These are phyloP conservation scores for Geotrypetes seraphini DNA, from an alignment of 2,797 vertebrate species.

Conservation along the genomic window DNA sequence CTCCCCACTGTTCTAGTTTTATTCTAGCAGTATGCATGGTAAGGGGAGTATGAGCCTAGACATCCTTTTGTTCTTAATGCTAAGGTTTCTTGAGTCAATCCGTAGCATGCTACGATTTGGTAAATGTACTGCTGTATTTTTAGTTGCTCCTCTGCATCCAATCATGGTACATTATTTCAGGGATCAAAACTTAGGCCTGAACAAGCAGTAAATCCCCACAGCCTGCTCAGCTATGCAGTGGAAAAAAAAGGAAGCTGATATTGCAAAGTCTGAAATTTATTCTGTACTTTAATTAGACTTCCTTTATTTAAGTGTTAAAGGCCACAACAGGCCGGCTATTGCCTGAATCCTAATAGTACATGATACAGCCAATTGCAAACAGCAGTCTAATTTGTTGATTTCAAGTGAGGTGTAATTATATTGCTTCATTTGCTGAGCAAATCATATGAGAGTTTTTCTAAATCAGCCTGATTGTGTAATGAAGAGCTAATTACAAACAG, in stretches of 20 bases:
- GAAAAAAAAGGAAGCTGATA: slow-evolving; percentile 25
- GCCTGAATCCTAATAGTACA: slow-evolving; percentile 37
- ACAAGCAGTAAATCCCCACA: slow-evolving; percentile 15
- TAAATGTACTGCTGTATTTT: too few species aligned
- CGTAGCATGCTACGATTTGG: too few species aligned
- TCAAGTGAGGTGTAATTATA: slow-evolving; percentile 68
- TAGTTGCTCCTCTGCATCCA: neutral
- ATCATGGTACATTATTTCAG: neutral
- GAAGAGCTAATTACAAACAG: slow-evolving; percentile 75
- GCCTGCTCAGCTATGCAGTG: slow-evolving; percentile 26
- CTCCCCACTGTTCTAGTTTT: too few species aligned
- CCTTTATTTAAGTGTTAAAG: slow-evolving; percentile 47
- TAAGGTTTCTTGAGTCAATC: too few species aligned
- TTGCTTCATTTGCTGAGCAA: slow-evolving; percentile 68
- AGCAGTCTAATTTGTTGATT: slow-evolving; percentile 69
- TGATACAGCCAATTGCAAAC: slow-evolving; percentile 55
- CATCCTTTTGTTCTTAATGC: too few species aligned
- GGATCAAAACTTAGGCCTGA: neutral
- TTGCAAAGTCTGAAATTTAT: slow-evolving; percentile 36
- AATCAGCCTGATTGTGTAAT: slow-evolving; percentile 75
- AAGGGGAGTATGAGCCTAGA: too few species aligned
- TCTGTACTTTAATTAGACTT: slow-evolving; percentile 46
- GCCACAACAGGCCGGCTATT: slow-evolving; percentile 40
- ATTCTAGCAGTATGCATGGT: too few species aligned
- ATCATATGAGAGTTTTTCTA: slow-evolving; percentile 62